phyloP scores from a whole-genome alignment of 2,888 invertebrate species.

The Malthinus flaveolus region DNA sequence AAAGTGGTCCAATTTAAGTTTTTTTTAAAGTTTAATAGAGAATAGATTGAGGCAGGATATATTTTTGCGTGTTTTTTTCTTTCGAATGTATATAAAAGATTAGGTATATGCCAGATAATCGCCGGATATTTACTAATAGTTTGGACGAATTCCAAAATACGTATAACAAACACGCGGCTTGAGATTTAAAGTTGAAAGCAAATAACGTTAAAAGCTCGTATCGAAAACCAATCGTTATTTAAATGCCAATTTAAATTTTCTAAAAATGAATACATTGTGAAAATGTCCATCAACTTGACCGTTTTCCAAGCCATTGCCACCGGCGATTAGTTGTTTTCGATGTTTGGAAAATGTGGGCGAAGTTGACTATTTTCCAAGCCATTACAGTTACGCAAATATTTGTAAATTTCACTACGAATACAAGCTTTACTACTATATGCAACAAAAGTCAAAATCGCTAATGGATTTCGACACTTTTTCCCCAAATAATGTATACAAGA shows the following conservation, averaged over 20 bases:
- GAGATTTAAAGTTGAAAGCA: neutral
- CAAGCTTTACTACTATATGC: neutral
- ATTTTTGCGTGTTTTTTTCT: slow-evolving; percentile 1
- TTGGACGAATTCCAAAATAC: slow-evolving; percentile 17
- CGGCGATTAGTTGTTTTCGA: slow-evolving; percentile 1
- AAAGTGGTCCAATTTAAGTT: too few relatives aligned
- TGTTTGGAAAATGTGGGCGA: slow-evolving; percentile 6
- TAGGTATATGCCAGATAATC: slow-evolving; percentile 16
- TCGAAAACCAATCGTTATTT: neutral
- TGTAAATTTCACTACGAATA: slow-evolving; percentile 1
- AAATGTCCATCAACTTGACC: slow-evolving; percentile 7
- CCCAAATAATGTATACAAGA: neutral
- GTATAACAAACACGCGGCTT: neutral
- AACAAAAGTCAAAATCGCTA: neutral
- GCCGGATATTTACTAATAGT: slow-evolving; percentile 19
- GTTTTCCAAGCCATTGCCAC: slow-evolving; percentile 7
- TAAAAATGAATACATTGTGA: neutral
- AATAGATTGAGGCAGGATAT: slow-evolving; percentile 24
- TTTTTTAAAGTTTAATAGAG: slow-evolving; percentile 16
- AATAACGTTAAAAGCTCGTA: neutral
- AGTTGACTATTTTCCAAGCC: slow-evolving; percentile 7
- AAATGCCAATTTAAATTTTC: slow-evolving; percentile 6
- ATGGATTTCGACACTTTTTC: neutral
- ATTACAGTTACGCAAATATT: slow-evolving; percentile 4
- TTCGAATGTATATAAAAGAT: neutral